These are phyloP conservation scores for Chrysopa pallens DNA, from an alignment of 1,140 invertebrate genomes.

Conservation along the genomic window DNA sequence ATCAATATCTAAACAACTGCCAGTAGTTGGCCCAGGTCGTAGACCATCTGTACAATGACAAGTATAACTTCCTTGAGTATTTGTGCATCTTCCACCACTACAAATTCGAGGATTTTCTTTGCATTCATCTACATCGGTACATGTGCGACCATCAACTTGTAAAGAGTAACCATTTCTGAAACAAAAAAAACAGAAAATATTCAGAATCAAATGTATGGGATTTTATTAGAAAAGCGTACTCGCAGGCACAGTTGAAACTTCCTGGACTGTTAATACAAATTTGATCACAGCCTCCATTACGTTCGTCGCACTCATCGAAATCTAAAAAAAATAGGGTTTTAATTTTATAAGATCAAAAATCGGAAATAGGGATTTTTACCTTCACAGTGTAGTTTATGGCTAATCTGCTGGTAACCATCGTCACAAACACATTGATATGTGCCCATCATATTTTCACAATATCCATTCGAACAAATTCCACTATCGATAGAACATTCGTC, in stretches of 20 bases:
- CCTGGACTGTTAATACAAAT: conserved; percentile 52
- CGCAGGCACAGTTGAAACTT: conserved; percentile 32
- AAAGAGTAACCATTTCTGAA: conserved; percentile 33
- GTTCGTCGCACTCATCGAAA: conserved; percentile 58
- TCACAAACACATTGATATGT: conserved; percentile 77
- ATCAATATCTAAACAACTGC: conserved; percentile 48
- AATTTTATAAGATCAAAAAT: background rate
- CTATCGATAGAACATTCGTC: conserved; percentile 52
- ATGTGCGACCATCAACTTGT: conserved; percentile 36
- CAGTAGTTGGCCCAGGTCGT: conserved; percentile 43
- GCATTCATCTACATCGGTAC: conserved; percentile 55
- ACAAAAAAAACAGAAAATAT: background rate
- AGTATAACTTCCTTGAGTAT: conserved; percentile 54
- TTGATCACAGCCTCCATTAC: conserved; percentile 37
- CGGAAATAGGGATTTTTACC: conserved; percentile 9
- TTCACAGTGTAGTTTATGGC: conserved; percentile 36
- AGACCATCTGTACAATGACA: conserved; percentile 65
- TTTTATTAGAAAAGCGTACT: conserved; percentile 16
- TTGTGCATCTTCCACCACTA: conserved; percentile 65
- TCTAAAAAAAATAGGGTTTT: conserved; percentile 27
- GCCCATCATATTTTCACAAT: conserved; percentile 74
- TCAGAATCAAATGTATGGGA: background rate
- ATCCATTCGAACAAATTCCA: conserved; percentile 68
- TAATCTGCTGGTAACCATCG: conserved; percentile 52
- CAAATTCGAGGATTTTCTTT: conserved; percentile 62